Base-by-base conservation (phyloP, 2,797 vertebrate genomes). In the Eremophila alpestris region DNA sequence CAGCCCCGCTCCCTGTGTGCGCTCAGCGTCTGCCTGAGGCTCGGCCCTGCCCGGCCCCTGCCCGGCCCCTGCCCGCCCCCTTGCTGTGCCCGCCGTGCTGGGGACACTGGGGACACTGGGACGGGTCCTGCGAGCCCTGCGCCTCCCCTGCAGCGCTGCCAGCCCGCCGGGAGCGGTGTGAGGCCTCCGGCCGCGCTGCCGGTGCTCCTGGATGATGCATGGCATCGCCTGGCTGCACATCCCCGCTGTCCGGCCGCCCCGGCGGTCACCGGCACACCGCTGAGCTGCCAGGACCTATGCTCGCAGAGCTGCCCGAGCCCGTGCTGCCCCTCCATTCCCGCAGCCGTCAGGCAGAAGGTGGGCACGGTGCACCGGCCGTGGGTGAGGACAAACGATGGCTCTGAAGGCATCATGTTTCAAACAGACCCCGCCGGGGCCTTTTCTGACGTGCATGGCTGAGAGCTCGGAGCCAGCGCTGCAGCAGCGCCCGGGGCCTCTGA, bases 371-470 rank as follows among this genome's bases (percentile, higher is more conserved):
- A 1, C 22, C 0, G 0, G 41, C 5, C 0, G 0, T 7, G 79
- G 26, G 2, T 1, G 12, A 46, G 62, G 58, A 60, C 45, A 19
- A 49, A 17, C 3, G 24, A 36, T 11, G 45, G 36, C 58, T 59
- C 54, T 19, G 18, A 23, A 75, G 68, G 55, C 22, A 13, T 22
- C 9, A 0, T 3, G 34, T 56, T 48, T 26, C 23, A 27, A 59
- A 49, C 0, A 30, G 75, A 32, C 12, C 32, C 22, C 3, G 1
- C 22, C 3, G 1, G 71, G 58, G 77, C 32, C 32, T 24, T 27
- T 16, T 63, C 8, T 4, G 30, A 10, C 8, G 0, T 0, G 5
- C 3, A 0, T 0, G 2, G n/a, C 5, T 8, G 13, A 62, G 59
- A 85, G 49, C 62, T 67, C 7, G 0, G 70, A 58, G 62, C 40